These are phyloP conservation scores for Penaeus vannamei DNA, from an alignment of 1,140 invertebrate genomes.

Conservation along the genomic window DNA sequence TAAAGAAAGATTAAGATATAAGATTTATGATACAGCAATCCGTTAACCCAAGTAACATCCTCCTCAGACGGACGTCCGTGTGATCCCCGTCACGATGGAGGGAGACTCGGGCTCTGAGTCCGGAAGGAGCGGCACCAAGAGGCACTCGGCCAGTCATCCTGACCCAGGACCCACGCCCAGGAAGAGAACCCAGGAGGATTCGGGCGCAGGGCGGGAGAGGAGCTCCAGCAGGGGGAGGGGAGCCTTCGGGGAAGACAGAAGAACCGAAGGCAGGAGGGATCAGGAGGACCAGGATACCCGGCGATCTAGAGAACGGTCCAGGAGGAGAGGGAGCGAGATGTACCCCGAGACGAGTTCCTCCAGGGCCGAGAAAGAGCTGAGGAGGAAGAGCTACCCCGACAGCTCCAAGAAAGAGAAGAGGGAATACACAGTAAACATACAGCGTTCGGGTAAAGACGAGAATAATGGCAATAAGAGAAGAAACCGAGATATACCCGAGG, in stretches of 20 bases:
- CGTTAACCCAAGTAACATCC: not conserved
- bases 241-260: not conserved
- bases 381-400: conserved; percentile 46
- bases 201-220: not conserved
- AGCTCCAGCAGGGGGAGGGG: not conserved
- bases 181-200: conserved; percentile 53
- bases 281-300: not conserved
- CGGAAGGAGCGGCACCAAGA: conserved; percentile 43
- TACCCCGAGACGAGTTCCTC: not conserved
- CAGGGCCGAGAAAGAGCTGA: not conserved
- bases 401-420: not conserved
- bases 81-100: conserved; percentile 67
- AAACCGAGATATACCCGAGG: not conserved
- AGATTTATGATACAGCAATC: not conserved
- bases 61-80: conserved; percentile 64
- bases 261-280: not conserved
- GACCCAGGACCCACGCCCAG: conserved; percentile 56
- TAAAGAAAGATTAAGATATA: no score
- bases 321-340: conserved; percentile 38
- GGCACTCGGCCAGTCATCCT: conserved; percentile 43
- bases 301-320: not conserved
- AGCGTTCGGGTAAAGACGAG: conserved; percentile 11
- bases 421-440: not conserved
- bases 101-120: conserved; percentile 5
- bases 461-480: conserved; percentile 27